Evolutionary conservation across 2,797 vertebrate genomes (phyloP).

Genomic region (Allobates femoralis): DNA sequence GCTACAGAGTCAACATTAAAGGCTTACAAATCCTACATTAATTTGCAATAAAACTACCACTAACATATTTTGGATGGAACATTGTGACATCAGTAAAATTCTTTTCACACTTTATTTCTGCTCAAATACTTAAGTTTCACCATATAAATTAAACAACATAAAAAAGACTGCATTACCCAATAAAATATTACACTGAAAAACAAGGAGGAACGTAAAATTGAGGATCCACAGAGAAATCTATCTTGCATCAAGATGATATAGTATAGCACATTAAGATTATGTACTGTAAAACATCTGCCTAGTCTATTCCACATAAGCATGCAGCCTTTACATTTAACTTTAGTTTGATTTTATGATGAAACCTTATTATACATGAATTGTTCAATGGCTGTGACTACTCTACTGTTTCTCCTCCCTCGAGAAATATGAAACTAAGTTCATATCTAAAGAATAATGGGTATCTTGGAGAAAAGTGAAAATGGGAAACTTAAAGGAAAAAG

Average conservation of each 20-base stretch:
- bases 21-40: neutral
- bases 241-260: conserved; percentile 30
- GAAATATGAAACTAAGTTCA: conserved; percentile 75
- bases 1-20: neutral
- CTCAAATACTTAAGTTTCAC: neutral
- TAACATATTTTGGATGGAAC: neutral
- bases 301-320: conserved; percentile 60
- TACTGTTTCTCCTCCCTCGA: conserved; percentile 67
- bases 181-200: conserved; percentile 28
- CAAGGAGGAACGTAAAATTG: neutral
- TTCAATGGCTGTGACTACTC: conserved; percentile 66
- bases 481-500: neutral
- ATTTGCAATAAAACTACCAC: neutral
- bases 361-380: conserved; percentile 66
- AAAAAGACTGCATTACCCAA: conserved; percentile 2
- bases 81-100: neutral
- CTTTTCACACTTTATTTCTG: neutral
- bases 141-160: neutral
- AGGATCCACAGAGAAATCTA: conserved; percentile 25
- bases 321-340: conserved; percentile 72
- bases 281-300: conserved; percentile 65
- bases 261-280: conserved; percentile 28
- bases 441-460: conserved; percentile 53
- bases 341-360: conserved; percentile 69
- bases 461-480: conserved; percentile 1